Base-by-base conservation (phyloP, 2,888 invertebrate genomes). In the Rhimphoctona megacephalus region DNA sequence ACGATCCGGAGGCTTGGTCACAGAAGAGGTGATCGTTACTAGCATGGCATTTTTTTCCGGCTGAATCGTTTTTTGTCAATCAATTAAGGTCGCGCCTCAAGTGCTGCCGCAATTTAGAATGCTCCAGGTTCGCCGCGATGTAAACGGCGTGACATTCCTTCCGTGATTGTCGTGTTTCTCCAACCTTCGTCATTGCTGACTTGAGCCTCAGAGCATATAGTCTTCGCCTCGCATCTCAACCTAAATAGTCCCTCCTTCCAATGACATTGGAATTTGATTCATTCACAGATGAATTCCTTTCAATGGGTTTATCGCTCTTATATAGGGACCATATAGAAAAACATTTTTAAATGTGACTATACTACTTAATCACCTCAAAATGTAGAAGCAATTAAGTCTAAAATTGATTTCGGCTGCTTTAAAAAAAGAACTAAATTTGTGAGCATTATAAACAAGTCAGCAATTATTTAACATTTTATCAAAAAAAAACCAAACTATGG, bases 91-190 rank as follows among this genome's bases (percentile, higher is more conserved):
- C 67, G 79, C 84, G 88, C 90, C 88, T 87, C 78, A 88, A 81
- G 88, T 88, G 30, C 54, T 43, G 69, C 77, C 77, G 90, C 90
- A 90, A 92, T 92, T 92, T 90, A 89, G 90, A 92, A 91, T 90
- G 91, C 91, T 90, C 91, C 90, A 90, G 90, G 87, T 85, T 81
- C 86, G 87, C 87, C 82, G 74, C 85, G 85, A 86, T 72, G 78
- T 67, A 81, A 85, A 79, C 78, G 76, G 87, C 81, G 88, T 83
- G 87, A 85, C 88, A 90, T 91, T 92, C 91, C 90, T 82, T 81
- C 87, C 88, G 85, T 91, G 89, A 81, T 89, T 86, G 85, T 85
- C 74, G 74, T 82, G 74, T 85, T 79, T 66, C 72, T 76, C 73
- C 30, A 30, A 33, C 22, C 74, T 39, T 69, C 33, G 57, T 64